A percentile compares a stretch with the other conserved stretches of the same genome.
These are phyloP conservation scores for Phenacoccus solenopsis DNA, from an alignment of 1,140 invertebrate genomes.

Conservation along the genomic window DNA sequence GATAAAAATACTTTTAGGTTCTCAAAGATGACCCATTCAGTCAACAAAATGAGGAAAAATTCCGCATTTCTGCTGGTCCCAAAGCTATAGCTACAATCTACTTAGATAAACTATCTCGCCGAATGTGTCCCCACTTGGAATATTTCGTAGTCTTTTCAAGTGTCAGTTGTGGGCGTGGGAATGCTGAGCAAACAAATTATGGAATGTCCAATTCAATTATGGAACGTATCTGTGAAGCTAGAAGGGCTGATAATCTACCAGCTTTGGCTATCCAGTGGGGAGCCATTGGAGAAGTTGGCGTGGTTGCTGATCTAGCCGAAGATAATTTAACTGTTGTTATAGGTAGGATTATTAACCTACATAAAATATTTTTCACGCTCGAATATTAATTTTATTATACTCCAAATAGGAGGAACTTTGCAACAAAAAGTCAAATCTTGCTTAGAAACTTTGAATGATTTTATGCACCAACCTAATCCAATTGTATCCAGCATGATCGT, in stretches of 20 bases:
- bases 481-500: constrained; percentile 35
- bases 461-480: background rate
- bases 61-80: constrained; percentile 40
- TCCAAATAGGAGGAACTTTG: background rate
- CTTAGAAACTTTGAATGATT: background rate
- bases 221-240: constrained; percentile 53
- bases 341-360: too few relatives aligned
- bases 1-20: constrained; percentile 43
- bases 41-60: constrained; percentile 45
- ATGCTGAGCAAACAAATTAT: constrained; percentile 79
- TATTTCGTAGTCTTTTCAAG: constrained; percentile 89
- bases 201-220: constrained; percentile 59
- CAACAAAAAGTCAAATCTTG: background rate
- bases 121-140: constrained; percentile 61
- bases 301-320: constrained; percentile 65
- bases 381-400: too few relatives aligned
- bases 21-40: constrained; percentile 46
- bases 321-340: constrained; percentile 59
- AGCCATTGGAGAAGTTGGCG: constrained; percentile 50
- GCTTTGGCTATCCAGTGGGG: constrained; percentile 58
- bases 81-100: constrained; percentile 48
- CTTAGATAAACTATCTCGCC: constrained; percentile 58
- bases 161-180: constrained; percentile 73
- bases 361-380: too few relatives aligned
- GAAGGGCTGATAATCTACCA: constrained; percentile 43